These are phyloP conservation scores for Labeo catla DNA, from an alignment of 2,113 vertebrate species.

Conservation along the genomic window DNA sequence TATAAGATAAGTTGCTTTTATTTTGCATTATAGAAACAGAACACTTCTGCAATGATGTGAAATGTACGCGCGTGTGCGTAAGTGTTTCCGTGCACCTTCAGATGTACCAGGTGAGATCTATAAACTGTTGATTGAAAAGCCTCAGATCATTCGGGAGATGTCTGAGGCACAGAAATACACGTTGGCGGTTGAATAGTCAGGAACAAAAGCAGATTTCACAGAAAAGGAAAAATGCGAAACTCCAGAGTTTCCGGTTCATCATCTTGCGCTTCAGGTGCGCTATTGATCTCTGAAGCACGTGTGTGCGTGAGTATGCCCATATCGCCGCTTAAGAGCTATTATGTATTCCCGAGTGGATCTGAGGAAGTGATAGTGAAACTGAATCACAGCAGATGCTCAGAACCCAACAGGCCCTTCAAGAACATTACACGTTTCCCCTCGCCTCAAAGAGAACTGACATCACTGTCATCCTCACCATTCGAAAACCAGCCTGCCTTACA, in stretches of 20 bases:
- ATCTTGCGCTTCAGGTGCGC: constrained; percentile 6
- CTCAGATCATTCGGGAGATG: constrained; percentile 8
- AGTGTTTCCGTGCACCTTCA: neutral
- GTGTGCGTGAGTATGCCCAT: constrained; percentile 7
- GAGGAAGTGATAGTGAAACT: constrained; percentile 35
- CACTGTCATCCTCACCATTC: constrained; percentile 44
- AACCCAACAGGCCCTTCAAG: constrained; percentile 44
- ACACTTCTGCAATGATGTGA: neutral
- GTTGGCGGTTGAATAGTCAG: neutral
- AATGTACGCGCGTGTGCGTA: neutral
- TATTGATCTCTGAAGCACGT: constrained; percentile 5
- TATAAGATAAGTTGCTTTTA: neutral
- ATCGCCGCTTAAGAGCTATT: constrained; percentile 28
- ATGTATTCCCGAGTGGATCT: constrained; percentile 24
- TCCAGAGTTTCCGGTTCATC: constrained; percentile 16
- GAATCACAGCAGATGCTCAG: constrained; percentile 46
- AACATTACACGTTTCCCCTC: constrained; percentile 43
- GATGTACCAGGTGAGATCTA: neutral
- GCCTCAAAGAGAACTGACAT: constrained; percentile 39
- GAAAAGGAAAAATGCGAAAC: neutral
- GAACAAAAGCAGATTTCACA: neutral
- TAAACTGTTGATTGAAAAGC: constrained; percentile 7
- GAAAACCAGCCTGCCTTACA: constrained; percentile 27
- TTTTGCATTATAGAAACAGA: neutral
- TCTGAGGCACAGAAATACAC: constrained; percentile 2